phyloP scores from a whole-genome alignment of 2,888 invertebrate species.

The Icerya purchasi region DNA sequence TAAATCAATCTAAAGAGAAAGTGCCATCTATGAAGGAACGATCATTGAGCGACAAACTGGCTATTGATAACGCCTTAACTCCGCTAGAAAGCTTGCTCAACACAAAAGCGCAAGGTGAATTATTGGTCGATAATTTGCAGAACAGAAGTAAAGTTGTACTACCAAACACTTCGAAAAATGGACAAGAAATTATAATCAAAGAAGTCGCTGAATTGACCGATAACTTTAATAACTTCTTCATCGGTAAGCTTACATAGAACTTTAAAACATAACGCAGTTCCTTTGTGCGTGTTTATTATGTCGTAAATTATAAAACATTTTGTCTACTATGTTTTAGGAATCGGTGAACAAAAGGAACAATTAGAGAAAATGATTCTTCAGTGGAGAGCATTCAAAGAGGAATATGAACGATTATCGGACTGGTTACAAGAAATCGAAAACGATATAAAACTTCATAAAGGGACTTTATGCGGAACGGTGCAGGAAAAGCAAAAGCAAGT shows the following conservation, averaged over 20 bases:
- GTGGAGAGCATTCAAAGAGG: constrained; percentile 80
- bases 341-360: constrained; percentile 62
- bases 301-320: too few relatives aligned
- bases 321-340: constrained; percentile 33
- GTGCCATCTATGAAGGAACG: constrained; percentile 69
- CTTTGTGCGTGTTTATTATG: background rate
- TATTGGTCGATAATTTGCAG: constrained; percentile 63
- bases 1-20: constrained; percentile 67
- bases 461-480: constrained; percentile 53
- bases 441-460: constrained; percentile 71
- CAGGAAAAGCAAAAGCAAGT: constrained; percentile 71
- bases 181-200: constrained; percentile 56
- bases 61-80: constrained; percentile 68
- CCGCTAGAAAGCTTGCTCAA: constrained; percentile 69
- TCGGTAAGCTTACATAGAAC: constrained; percentile 27
- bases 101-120: constrained; percentile 75
- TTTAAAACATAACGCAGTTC: background rate
- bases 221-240: constrained; percentile 63
- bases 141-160: constrained; percentile 71
- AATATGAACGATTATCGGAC: constrained; percentile 72
- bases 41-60: constrained; percentile 62
- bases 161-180: constrained; percentile 58
- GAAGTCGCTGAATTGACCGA: constrained; percentile 69
- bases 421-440: constrained; percentile 86
- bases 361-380: constrained; percentile 58